These are phyloP conservation scores for Haliclona indistincta DNA, from an alignment of 37 sponge, comb jelly and placozoan genomes.

Conservation along the genomic window DNA sequence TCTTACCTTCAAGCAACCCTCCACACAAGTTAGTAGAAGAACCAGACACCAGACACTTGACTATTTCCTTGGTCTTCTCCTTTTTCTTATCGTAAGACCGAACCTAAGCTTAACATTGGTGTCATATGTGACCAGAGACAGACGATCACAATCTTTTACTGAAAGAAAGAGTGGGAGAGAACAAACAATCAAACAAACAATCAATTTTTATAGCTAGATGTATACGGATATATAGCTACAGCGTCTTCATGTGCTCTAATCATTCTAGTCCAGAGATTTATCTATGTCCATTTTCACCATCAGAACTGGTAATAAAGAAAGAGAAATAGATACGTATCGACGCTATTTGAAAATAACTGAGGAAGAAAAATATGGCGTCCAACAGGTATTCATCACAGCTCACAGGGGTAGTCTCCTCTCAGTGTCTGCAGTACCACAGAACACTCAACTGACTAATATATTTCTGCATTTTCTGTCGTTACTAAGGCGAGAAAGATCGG, in stretches of 20 bases:
- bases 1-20: conserved; percentile 74
- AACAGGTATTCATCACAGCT: neutral
- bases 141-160: conserved; percentile 80
- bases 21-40: conserved; percentile 85
- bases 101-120: conserved; percentile 56
- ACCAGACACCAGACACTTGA: conserved; percentile 52
- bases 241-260: conserved; percentile 43
- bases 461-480: conserved; percentile 27
- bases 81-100: conserved; percentile 66
- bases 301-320: conserved; percentile 33
- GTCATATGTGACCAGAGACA: conserved; percentile 83
- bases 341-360: conserved; percentile 16
- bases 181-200: no score
- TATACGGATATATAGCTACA: no score
- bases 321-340: conserved; percentile 61
- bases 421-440: conserved; percentile 24
- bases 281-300: neutral
- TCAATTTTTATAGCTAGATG: no score
- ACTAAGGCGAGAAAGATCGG: conserved; percentile 22
- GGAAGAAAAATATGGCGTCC: neutral
- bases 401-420: neutral
- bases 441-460: neutral
- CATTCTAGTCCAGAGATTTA: neutral
- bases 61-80: conserved; percentile 36
- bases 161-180: neutral